Conservation (phyloP, 2,113 vertebrate species). For the Aegotheles bennettii region DNA sequence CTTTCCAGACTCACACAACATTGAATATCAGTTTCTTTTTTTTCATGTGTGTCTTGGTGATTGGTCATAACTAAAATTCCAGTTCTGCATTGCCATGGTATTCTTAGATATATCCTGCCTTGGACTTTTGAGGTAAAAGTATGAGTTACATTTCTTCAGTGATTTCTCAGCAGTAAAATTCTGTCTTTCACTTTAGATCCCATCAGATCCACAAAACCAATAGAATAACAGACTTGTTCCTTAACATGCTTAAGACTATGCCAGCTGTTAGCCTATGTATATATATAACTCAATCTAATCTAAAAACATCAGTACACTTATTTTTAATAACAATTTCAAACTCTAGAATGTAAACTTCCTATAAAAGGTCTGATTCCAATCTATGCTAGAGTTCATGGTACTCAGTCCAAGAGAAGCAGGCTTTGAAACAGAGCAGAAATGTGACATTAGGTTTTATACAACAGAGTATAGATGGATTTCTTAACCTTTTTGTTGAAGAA, state of each 20-base stretch:
- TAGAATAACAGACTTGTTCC: not conserved
- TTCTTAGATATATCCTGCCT: not conserved
- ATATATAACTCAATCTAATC: not conserved
- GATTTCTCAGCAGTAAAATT: slow-evolving; percentile 6
- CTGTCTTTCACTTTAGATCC: not conserved
- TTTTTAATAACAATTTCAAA: not conserved
- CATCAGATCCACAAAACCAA: not conserved
- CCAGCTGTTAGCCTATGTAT: not conserved
- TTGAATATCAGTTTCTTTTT: not conserved
- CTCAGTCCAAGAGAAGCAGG: not conserved
- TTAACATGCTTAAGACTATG: not conserved
- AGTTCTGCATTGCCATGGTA: not conserved
- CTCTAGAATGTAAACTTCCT: not conserved
- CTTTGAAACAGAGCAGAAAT: not conserved
- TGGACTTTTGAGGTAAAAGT: not conserved
- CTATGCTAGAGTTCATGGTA: not conserved
- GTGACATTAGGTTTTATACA: not conserved
- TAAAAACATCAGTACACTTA: not conserved
- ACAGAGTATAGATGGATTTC: not conserved
- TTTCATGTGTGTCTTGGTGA: not conserved
- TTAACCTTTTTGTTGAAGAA: not conserved
- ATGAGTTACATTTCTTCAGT: not conserved
- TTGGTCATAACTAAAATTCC: not conserved
- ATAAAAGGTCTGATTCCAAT: not conserved
- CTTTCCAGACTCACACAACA: not conserved